A percentile compares a stretch with the other conserved stretches of the same genome.
Conservation (phyloP, 1,140 invertebrate genomes). For the Aricia agestis region DNA sequence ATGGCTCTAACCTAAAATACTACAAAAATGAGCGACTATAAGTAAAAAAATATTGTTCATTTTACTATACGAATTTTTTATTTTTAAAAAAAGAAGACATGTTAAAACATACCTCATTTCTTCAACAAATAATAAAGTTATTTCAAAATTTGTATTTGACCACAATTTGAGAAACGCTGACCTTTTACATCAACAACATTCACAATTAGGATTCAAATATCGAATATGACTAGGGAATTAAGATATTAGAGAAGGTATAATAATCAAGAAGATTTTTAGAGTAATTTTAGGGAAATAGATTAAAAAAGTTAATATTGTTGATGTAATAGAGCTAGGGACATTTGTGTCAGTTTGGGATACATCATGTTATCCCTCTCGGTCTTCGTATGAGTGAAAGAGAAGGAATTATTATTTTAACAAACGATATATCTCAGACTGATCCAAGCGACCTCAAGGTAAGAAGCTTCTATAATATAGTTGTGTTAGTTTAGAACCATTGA, state of each 20-base stretch:
- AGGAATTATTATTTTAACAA: too few relatives aligned
- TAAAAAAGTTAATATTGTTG: constrained; percentile 17
- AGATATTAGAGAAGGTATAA: neutral
- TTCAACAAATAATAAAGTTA: too few relatives aligned
- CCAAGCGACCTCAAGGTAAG: neutral
- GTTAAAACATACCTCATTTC: too few relatives aligned
- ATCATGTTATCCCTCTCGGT: too few relatives aligned
- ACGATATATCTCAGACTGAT: too few relatives aligned
- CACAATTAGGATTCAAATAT: neutral
- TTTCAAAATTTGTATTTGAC: neutral
- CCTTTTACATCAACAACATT: constrained; percentile 14
- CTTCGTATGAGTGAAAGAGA: too few relatives aligned
- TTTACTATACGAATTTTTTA: neutral
- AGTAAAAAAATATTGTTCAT: neutral
- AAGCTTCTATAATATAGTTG: constrained; percentile 8
- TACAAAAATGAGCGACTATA: neutral
- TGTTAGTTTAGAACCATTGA: constrained; percentile 65
- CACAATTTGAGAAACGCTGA: neutral
- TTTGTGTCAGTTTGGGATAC: too few relatives aligned
- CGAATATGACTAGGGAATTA: constrained; percentile 5
- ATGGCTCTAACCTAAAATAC: neutral
- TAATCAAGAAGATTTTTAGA: neutral
- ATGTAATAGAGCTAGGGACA: constrained; percentile 8
- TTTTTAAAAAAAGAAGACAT: too few relatives aligned
- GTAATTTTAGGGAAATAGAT: neutral